Evolutionary conservation across 2,797 vertebrate genomes (phyloP).

Genomic region (Loris lydekkerianus): DNA sequence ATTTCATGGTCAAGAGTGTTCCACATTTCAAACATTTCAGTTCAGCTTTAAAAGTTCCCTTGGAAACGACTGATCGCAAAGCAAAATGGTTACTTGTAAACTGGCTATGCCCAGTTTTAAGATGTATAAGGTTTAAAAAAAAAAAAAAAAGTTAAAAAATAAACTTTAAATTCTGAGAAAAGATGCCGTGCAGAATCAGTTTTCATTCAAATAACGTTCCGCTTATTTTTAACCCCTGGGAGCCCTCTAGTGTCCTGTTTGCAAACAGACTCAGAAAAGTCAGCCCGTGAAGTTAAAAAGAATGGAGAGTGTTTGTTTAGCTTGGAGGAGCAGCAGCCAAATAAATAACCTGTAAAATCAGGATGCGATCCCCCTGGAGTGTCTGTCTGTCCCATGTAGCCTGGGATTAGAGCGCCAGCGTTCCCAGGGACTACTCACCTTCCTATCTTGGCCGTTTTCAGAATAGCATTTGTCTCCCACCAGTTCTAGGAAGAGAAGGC

Average conservation of each 20-base stretch:
- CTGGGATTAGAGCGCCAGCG: background rate
- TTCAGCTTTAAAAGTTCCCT: constrained; percentile 71
- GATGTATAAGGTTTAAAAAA: background rate
- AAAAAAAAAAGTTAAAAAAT: constrained; percentile 53
- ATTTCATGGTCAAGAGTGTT: constrained; percentile 81
- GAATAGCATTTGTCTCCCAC: background rate
- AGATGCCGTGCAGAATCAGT: constrained; percentile 74
- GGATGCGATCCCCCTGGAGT: background rate
- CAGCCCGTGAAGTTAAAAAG: background rate
- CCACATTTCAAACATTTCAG: constrained; percentile 80
- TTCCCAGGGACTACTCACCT: constrained; percentile 30
- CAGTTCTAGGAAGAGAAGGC: background rate
- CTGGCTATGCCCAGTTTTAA: constrained; percentile 63
- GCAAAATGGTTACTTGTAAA: constrained; percentile 74
- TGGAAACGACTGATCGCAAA: constrained; percentile 75
- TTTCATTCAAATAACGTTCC: constrained; percentile 83
- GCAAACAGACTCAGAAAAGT: constrained; percentile 71
- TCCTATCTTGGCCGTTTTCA: background rate
- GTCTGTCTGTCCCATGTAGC: background rate
- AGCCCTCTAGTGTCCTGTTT: constrained; percentile 88
- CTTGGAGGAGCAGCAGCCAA: background rate
- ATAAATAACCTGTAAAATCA: background rate
- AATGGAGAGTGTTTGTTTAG: constrained; percentile 30
- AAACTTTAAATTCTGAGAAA: constrained; percentile 84
- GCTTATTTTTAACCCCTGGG: constrained; percentile 85